A percentile compares a stretch with the other conserved stretches of the same genome.
Conservation (phyloP, 2,888 invertebrate species). For the Flexamia atlantica region DNA sequence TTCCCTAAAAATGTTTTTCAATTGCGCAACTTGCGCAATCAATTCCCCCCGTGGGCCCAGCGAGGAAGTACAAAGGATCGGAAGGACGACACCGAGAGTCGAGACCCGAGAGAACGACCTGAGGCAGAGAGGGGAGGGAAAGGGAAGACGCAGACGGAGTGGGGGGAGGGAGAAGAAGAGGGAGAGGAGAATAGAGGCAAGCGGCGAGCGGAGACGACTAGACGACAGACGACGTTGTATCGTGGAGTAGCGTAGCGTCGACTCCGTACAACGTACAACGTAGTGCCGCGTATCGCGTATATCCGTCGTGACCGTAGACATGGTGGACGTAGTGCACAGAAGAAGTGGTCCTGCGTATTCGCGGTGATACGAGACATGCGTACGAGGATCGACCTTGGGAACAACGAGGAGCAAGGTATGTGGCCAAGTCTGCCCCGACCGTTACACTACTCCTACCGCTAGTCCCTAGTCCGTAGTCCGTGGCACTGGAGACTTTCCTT, state of each 20-base stretch:
- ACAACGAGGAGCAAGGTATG: neutral
- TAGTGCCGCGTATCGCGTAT: neutral
- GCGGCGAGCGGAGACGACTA: neutral
- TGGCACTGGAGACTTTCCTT: neutral
- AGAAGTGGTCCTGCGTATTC: neutral
- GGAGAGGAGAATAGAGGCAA: neutral
- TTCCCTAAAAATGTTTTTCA: no score
- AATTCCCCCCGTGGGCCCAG: no score
- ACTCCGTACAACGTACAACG: neutral
- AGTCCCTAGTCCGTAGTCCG: conserved; percentile 68
- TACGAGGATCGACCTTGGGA: conserved; percentile 69
- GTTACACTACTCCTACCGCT: conserved; percentile 73
- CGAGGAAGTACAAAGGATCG: no score
- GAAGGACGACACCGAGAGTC: no score
- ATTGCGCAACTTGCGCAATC: no score
- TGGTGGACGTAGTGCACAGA: neutral
- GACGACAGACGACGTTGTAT: neutral
- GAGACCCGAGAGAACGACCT: neutral
- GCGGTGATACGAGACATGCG: neutral
- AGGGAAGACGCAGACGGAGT: conserved; percentile 34
- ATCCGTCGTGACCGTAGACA: neutral
- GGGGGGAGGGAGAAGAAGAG: conserved; percentile 33
- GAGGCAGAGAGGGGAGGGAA: neutral
- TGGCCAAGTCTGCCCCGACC: neutral
- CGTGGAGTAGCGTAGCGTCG: neutral